Evolutionary conservation across 2,113 vertebrate genomes (phyloP).

Genomic region (Psilopsiagon aurifrons): DNA sequence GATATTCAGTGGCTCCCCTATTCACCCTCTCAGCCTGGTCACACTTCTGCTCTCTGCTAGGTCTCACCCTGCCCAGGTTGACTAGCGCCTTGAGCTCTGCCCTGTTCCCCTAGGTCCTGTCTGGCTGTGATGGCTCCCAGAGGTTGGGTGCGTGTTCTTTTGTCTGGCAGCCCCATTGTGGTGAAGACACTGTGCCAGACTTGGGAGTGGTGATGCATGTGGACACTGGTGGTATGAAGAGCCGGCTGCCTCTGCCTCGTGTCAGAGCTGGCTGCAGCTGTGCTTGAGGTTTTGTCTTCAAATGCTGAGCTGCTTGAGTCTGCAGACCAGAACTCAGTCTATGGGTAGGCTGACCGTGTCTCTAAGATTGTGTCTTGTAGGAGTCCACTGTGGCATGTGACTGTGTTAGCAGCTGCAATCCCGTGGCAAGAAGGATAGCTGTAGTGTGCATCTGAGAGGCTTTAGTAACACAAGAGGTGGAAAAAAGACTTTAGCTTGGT

Average conservation of each 20-base stretch:
- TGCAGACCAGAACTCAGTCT: neutral
- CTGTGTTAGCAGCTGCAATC: neutral
- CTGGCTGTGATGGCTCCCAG: neutral
- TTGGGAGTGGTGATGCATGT: neutral
- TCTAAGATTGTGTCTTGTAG: neutral
- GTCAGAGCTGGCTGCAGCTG: neutral
- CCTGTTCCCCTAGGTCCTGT: neutral
- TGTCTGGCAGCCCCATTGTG: neutral
- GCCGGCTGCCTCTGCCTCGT: neutral
- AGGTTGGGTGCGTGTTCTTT: neutral
- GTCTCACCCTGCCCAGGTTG: neutral
- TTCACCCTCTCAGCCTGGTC: neutral
- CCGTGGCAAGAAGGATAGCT: accelerated
- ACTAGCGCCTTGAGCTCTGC: neutral
- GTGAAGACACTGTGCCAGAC: accelerated
- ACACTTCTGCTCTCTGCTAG: neutral
- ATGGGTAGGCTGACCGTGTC: accelerated
- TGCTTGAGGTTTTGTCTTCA: neutral
- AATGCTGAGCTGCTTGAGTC: neutral
- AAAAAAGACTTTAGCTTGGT: neutral
- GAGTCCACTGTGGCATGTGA: neutral
- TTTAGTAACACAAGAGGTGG: neutral
- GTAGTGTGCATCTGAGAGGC: neutral
- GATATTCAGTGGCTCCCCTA: neutral
- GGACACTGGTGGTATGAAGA: neutral